Evolutionary conservation across 2,888 invertebrate species (phyloP), one percentile per base, ranked within the genome.

Genomic region (Melanargia galathea): DNA sequence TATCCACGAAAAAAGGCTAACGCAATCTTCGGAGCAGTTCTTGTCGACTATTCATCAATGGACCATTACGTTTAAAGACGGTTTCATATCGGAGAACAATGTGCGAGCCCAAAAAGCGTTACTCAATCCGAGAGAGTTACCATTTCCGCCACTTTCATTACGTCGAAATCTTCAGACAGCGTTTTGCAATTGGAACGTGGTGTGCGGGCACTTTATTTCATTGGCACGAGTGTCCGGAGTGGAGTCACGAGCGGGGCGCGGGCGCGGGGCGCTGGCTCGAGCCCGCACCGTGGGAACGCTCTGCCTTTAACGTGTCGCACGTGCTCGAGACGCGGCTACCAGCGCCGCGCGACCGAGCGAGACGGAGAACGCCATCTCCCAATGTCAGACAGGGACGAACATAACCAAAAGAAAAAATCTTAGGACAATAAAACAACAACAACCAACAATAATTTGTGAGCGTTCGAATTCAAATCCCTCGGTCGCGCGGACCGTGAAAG

Each of bases 281-380:
- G 84, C 78, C 80, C 83, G 76, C 75, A 90, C 90, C 91, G 91
- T 91, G 91, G 90, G 91, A 91, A 91, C 87, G 90, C 80, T 86
- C 85, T 88, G 91, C 89, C 90, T 90, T 91, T 90, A 90, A 88
- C 90, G 84, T 83, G 86, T 86, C 90, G 90, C 91, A 90, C 91
- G 91, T 91, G 91, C 90, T 88, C 84, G 79, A 82, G 80, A 83
- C 82, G 86, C 83, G 86, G 83, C 84, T 76, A 82, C 77, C 74
- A 74, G 79, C 77, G 71, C 78, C 72, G 71, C 76, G 70, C 79
- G 86, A 75, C 70, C 67, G 73, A 88, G 78, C 76, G 87, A 86
- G 80, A 71, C 73, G 74, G 48, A 55, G 65, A 63, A 72, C 70
- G 55, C 69, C 46, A 61, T 46, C 64, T 43, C 62, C 51, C 61